Evolutionary conservation across 2,888 invertebrate species (phyloP), one percentile per base, ranked within the genome.

Genomic region (Agriopis leucophaearia): DNA sequence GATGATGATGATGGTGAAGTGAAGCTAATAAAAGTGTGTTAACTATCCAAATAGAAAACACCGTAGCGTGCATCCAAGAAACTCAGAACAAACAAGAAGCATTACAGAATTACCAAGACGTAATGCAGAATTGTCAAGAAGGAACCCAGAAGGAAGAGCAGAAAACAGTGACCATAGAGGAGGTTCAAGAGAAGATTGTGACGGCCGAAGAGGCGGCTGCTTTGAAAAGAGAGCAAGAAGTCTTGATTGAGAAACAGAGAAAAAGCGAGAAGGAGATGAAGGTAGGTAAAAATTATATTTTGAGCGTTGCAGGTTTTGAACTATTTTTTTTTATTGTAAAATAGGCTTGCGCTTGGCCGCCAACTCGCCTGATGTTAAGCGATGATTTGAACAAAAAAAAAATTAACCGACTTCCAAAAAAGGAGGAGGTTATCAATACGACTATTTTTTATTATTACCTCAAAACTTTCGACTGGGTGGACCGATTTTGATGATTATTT

Each of bases 261-360:
- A 87, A 78, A 61, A 79, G 81, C 35, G 89, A 90, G 55, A 88
- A 91, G 45, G 85, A 90, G 70, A 89, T 87, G 66, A 91, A 91
- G 88, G 92, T 93, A 74, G 5, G 5, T 27, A 27, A 27, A 27
- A 27, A 27, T 27, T 27, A 27, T 27, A n/a, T n/a, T n/a, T n/a
- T n/a, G n/a, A n/a, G n/a, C n/a, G n/a, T n/a, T n/a, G n/a, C n/a
- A n/a, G n/a, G n/a, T n/a, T n/a, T n/a, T n/a, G n/a, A n/a, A n/a
- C n/a, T n/a, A n/a, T n/a, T n/a, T n/a, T n/a, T n/a, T n/a, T n/a
- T n/a, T n/a, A n/a, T n/a, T n/a, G n/a, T n/a, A n/a, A n/a, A n/a
- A n/a, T n/a, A n/a, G n/a, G n/a, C n/a, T n/a, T n/a, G n/a, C n/a
- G n/a, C n/a, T n/a, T n/a, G n/a, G n/a, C n/a, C n/a, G n/a, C n/a